Conservation (phyloP, 2,797 vertebrate genomes). For the Sebastes minor region DNA sequence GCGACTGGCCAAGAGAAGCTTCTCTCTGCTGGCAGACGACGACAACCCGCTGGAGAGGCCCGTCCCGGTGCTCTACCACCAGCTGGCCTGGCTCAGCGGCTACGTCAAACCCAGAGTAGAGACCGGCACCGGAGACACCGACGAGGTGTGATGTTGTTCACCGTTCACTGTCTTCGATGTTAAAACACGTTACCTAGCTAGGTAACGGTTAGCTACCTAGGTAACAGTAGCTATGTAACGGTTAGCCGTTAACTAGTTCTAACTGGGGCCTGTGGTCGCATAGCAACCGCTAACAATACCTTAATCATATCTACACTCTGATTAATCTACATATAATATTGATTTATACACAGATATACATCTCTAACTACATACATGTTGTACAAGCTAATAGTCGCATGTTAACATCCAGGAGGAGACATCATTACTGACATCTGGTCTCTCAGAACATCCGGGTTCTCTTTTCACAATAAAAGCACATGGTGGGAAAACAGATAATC, state of each 20-base stretch:
- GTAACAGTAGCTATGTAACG: no score
- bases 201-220: not conserved
- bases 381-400: not conserved
- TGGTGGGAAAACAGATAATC: not conserved
- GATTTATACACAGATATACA: not conserved
- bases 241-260: no score
- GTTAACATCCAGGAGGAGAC: not conserved
- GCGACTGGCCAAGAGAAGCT: slow-evolving; percentile 55
- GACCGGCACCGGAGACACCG: not conserved
- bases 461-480: slow-evolving; percentile 51
- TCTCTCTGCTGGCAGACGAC: slow-evolving; percentile 25
- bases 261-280: not conserved
- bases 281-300: not conserved
- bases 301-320: not conserved
- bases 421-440: not conserved
- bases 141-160: slow-evolving; percentile 32
- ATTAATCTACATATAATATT: not conserved
- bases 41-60: slow-evolving; percentile 43
- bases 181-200: not conserved
- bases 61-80: slow-evolving; percentile 53
- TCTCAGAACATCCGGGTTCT: not conserved
- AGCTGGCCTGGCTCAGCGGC: slow-evolving; percentile 57
- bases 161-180: no score
- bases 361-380: not conserved
- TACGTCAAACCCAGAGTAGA: slow-evolving; percentile 49